Evolutionary conservation across 2,113 vertebrate genomes (phyloP).

Genomic region (Macheiramphus alcinus): DNA sequence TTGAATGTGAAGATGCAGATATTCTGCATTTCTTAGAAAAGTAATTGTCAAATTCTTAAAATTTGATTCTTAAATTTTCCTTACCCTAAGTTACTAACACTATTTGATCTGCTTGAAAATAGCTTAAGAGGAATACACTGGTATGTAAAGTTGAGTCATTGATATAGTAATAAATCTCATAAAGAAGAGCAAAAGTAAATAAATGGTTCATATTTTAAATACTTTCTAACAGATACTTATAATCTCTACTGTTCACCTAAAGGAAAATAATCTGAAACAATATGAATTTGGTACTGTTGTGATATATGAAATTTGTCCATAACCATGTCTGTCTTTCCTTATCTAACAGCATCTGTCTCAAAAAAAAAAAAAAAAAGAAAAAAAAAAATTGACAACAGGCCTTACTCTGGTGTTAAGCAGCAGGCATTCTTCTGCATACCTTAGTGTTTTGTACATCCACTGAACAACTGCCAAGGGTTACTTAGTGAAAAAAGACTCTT

Average conservation of each 20-base stretch:
- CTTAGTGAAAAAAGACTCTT: neutral
- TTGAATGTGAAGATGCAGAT: neutral
- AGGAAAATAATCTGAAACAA: neutral
- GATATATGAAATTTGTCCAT: neutral
- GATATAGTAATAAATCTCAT: neutral
- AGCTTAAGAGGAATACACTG: neutral
- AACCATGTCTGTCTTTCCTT: neutral
- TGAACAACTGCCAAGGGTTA: neutral
- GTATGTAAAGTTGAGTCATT: neutral
- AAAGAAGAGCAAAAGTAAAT: neutral
- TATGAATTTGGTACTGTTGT: neutral
- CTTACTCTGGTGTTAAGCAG: neutral
- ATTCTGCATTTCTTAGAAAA: neutral
- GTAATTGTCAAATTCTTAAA: neutral
- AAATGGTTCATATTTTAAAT: neutral
- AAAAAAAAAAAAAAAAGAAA: neutral
- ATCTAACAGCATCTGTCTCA: neutral
- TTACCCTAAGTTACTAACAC: neutral
- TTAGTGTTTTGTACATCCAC: neutral
- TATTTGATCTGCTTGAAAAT: neutral
- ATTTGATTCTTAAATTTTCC: neutral
- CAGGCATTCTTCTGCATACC: neutral
- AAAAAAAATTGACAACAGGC: neutral
- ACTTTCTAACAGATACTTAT: neutral
- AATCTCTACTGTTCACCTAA: neutral